Conservation (phyloP, 2,888 invertebrate genomes). For the Aspidiotus rigidus region DNA sequence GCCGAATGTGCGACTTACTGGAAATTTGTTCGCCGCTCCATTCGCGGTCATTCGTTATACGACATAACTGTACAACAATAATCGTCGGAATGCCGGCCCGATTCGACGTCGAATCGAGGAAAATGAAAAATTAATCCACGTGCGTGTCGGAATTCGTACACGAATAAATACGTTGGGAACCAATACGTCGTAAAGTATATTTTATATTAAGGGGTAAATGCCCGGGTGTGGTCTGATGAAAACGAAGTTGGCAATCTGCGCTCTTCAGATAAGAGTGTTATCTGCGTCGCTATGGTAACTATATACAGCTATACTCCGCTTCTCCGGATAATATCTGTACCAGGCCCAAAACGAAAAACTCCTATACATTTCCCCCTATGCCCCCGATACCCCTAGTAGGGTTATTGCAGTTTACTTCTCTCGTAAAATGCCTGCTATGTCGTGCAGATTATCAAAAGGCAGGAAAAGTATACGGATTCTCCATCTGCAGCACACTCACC, state of each 20-base stretch:
- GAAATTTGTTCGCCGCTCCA: too few species aligned
- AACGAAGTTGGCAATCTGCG: slow-evolving; percentile 35
- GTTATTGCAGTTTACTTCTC: not conserved
- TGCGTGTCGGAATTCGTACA: slow-evolving; percentile 4
- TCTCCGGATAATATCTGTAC: slow-evolving; percentile 19
- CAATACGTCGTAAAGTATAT: slow-evolving; percentile 30
- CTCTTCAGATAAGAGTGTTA: slow-evolving; percentile 34
- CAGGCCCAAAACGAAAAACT: slow-evolving; percentile 19
- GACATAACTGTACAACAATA: too few species aligned
- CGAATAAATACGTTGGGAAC: slow-evolving; percentile 21
- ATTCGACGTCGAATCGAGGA: not conserved
- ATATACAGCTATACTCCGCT: slow-evolving; percentile 4
- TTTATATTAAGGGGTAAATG: slow-evolving; percentile 30
- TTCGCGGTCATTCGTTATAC: too few species aligned
- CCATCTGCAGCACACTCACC: not conserved
- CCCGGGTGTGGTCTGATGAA: slow-evolving; percentile 35
- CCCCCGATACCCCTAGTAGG: not conserved
- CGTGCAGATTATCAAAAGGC: slow-evolving; percentile 14
- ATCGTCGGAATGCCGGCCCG: too few species aligned
- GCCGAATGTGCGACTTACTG: too few species aligned
- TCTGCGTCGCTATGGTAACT: slow-evolving; percentile 33
- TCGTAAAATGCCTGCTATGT: slow-evolving; percentile 1
- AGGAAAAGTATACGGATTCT: slow-evolving; percentile 3
- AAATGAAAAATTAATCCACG: not conserved
- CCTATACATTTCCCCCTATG: slow-evolving; percentile 6